phyloP scores from a whole-genome alignment of 2,797 vertebrate species.

The Rallus crepitans region DNA sequence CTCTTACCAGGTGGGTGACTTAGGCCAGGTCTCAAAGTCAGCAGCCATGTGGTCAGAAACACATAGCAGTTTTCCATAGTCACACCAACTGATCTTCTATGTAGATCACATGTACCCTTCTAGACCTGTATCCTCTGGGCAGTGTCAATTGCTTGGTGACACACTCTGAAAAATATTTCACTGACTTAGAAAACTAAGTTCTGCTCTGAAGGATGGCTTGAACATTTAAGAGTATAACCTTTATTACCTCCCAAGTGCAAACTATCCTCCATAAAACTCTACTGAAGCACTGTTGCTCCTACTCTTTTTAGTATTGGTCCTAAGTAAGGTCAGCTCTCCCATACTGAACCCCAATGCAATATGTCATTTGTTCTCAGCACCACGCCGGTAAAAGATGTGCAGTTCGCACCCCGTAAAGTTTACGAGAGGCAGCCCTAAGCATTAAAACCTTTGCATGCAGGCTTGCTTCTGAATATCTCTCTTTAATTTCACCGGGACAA shows the following conservation, averaged over 20 bases:
- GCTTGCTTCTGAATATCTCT: neutral
- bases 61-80: neutral
- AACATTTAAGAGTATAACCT: neutral
- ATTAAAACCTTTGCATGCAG: neutral
- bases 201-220: neutral
- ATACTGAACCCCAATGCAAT: neutral
- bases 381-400: neutral
- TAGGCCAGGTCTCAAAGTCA: neutral
- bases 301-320: neutral
- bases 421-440: neutral
- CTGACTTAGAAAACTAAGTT: conserved; percentile 16
- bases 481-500: neutral
- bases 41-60: neutral
- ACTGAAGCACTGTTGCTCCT: neutral
- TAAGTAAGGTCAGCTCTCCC: neutral
- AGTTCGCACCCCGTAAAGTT: neutral
- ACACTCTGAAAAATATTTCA: conserved; percentile 1
- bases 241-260: neutral
- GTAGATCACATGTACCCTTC: neutral
- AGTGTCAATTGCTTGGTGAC: neutral
- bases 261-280: neutral
- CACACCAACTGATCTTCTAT: neutral
- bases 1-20: neutral
- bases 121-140: neutral
- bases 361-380: neutral